A percentile compares a stretch with the other conserved stretches of the same genome.
Evolutionary conservation across 2,888 invertebrate species (phyloP).

Genomic region (Zygothrica quintamaculata): DNA sequence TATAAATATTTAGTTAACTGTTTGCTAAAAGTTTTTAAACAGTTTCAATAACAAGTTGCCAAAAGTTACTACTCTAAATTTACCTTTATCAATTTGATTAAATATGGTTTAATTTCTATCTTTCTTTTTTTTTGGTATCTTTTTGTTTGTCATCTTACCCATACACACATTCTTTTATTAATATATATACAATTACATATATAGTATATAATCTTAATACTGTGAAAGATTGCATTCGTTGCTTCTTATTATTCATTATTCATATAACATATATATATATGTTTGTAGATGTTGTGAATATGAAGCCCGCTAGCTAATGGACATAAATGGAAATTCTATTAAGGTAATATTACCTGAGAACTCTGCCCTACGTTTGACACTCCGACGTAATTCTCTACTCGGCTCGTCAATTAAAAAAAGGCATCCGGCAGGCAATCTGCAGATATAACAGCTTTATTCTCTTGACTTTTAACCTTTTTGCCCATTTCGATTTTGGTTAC

Average conservation of each 20-base stretch:
- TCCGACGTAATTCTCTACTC: constrained; percentile 41
- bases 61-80: no score
- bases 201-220: no score
- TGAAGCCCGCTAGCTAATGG: constrained; percentile 66
- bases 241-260: background rate
- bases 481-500: constrained; percentile 27
- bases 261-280: constrained; percentile 1
- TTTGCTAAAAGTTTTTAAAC: no score
- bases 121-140: no score
- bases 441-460: constrained; percentile 20
- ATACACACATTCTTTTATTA: no score
- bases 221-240: no score
- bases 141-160: no score
- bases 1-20: no score
- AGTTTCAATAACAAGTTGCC: no score
- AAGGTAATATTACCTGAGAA: constrained; percentile 35
- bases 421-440: constrained; percentile 11
- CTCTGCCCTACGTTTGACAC: constrained; percentile 44
- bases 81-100: constrained; percentile 1
- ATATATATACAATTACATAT: no score
- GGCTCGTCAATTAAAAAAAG: constrained; percentile 66
- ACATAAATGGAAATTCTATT: constrained; percentile 76
- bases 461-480: constrained; percentile 71
- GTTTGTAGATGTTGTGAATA: background rate
- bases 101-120: constrained; percentile 1